Evolutionary conservation across 2,797 vertebrate genomes (phyloP).

Genomic region (Dallia pectoralis): DNA sequence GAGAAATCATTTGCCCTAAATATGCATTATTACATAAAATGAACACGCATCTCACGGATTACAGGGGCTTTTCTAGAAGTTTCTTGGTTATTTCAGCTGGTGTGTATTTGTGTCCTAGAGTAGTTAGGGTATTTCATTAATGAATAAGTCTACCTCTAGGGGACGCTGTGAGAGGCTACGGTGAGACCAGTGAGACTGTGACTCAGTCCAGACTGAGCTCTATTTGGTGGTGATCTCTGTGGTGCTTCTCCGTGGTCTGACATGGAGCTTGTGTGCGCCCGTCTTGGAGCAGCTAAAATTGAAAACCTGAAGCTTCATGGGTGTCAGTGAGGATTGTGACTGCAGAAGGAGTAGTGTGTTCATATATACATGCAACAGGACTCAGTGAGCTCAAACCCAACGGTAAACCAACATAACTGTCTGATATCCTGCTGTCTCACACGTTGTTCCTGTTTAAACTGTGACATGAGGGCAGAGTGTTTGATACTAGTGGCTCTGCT

Average conservation of each 20-base stretch:
- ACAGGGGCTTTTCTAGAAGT: neutral
- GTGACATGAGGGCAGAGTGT: conserved; percentile 37
- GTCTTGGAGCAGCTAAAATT: neutral
- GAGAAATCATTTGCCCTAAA: neutral
- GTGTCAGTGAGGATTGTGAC: neutral
- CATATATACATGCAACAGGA: neutral
- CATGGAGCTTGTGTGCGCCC: neutral
- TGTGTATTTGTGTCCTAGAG: neutral
- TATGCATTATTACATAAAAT: neutral
- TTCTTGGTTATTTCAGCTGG: neutral
- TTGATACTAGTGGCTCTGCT: conserved; percentile 56
- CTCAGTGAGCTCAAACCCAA: neutral
- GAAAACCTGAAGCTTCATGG: neutral
- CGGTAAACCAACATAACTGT: neutral
- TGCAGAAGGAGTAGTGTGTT: neutral
- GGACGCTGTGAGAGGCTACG: conserved; percentile 2
- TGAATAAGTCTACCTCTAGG: conserved; percentile 1
- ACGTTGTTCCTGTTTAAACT: neutral
- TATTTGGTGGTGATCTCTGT: neutral
- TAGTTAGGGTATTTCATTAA: neutral
- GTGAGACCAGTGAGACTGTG: conserved; percentile 17
- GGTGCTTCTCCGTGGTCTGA: conserved; percentile 5
- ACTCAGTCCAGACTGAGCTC: conserved; percentile 22
- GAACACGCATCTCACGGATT: neutral
- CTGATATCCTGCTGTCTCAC: neutral